A percentile compares a stretch with the other conserved stretches of the same genome.
These are phyloP conservation scores for Mormyrus lacerda DNA, from an alignment of 2,113 vertebrate genomes.

Conservation along the genomic window DNA sequence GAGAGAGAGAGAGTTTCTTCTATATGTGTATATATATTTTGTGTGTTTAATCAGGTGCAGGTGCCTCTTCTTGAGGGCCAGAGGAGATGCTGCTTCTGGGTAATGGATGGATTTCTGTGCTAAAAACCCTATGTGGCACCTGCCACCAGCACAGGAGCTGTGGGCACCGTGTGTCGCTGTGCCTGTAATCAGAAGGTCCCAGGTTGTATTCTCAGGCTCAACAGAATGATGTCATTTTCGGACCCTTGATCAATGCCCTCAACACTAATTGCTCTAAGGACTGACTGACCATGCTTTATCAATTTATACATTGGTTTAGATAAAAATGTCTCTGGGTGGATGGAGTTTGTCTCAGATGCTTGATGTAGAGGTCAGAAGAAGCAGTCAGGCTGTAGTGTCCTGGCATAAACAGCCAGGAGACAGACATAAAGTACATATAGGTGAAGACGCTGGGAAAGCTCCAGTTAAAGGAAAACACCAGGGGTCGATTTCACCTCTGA, in stretches of 20 bases:
- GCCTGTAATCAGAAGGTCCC: background rate
- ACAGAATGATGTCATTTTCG: background rate
- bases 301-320: background rate
- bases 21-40: slow-evolving; percentile 34
- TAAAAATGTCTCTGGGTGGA: background rate
- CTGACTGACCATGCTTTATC: background rate
- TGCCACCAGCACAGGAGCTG: background rate
- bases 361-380: background rate
- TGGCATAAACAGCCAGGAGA: slow-evolving; percentile 1
- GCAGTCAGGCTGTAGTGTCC: background rate
- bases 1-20: slow-evolving; percentile 41
- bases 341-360: background rate
- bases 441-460: background rate
- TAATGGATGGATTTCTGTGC: slow-evolving; percentile 10
- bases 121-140: background rate
- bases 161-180: background rate
- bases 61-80: slow-evolving; percentile 42
- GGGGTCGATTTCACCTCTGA: background rate
- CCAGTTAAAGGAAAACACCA: background rate
- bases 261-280: background rate
- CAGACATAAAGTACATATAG: background rate
- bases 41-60: slow-evolving; percentile 55
- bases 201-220: background rate
- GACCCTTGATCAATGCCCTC: background rate
- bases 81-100: slow-evolving; percentile 25